Evolutionary conservation across 37 sponge, comb jelly and placozoan genomes (phyloP).

Genomic region (Spongia lamella): DNA sequence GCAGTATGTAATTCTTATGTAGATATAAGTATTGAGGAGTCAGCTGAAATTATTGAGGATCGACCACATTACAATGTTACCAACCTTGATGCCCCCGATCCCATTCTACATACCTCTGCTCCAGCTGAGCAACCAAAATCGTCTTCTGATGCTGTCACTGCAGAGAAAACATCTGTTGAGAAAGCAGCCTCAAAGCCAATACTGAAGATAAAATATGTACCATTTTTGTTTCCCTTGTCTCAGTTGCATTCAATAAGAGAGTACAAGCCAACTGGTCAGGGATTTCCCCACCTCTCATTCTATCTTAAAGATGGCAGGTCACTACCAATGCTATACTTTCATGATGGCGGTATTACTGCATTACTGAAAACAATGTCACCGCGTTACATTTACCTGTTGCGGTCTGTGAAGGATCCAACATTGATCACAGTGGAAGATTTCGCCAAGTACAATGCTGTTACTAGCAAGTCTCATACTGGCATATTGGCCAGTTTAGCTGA

Average conservation of each 20-base stretch:
- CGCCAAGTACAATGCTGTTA: no score
- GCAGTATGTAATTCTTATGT: no score
- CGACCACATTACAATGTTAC: slow-evolving; percentile 15
- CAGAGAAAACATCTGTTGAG: not conserved
- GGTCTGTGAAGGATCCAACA: slow-evolving; percentile 12
- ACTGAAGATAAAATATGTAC: not conserved
- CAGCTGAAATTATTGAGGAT: no score
- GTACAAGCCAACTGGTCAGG: not conserved
- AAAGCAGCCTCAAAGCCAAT: not conserved
- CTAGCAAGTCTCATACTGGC: no score
- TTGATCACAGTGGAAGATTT: no score
- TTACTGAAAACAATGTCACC: slow-evolving; percentile 31
- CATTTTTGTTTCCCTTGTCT: slow-evolving; percentile 65
- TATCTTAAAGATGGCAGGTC: slow-evolving; percentile 34
- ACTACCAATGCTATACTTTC: slow-evolving; percentile 68
- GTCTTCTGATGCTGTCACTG: not conserved
- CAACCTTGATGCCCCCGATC: slow-evolving; percentile 37
- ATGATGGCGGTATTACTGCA: slow-evolving; percentile 66
- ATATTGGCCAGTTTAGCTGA: no score
- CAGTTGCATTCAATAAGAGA: slow-evolving; percentile 43
- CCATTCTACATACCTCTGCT: slow-evolving; percentile 15
- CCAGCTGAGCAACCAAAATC: not conserved
- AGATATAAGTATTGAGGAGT: slow-evolving; percentile 18
- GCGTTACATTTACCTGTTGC: slow-evolving; percentile 42
- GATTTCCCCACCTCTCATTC: slow-evolving; percentile 34